A percentile compares a stretch with the other conserved stretches of the same genome.
These are phyloP conservation scores for Deroplatys truncata DNA, from an alignment of 2,888 invertebrate species.

Conservation along the genomic window DNA sequence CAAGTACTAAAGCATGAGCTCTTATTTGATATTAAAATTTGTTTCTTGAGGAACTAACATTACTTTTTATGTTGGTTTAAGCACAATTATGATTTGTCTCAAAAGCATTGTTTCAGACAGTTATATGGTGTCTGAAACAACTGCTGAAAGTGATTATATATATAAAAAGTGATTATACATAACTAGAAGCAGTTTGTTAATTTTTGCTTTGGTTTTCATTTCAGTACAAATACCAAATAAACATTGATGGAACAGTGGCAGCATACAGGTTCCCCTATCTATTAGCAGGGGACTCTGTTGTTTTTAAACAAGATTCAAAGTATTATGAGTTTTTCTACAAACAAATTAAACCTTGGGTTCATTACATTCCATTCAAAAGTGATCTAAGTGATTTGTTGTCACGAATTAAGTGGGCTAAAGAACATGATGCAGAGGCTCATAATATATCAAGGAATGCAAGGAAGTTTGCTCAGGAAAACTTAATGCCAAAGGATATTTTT, in stretches of 20 bases:
- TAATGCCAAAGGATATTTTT: conserved; percentile 78
- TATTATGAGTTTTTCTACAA: conserved; percentile 94
- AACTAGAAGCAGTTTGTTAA: too few species aligned
- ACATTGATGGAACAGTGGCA: conserved; percentile 94
- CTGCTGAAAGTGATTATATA: too few species aligned
- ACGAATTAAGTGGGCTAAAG: conserved; percentile 71
- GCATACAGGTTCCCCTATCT: conserved; percentile 92
- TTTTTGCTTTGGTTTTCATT: conserved; percentile 37
- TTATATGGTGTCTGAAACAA: too few species aligned
- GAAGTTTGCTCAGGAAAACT: conserved; percentile 68
- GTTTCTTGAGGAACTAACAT: too few species aligned
- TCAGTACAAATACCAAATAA: conserved; percentile 93
- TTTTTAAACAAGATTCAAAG: conserved; percentile 89
- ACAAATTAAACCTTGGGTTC: conserved; percentile 66
- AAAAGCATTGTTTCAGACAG: too few species aligned
- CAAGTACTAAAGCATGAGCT: too few species aligned
- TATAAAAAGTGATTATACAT: too few species aligned
- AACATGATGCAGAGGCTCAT: conserved; percentile 64
- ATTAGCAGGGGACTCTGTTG: conserved; percentile 78
- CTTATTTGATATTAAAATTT: too few species aligned
- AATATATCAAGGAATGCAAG: conserved; percentile 64
- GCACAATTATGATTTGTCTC: too few species aligned
- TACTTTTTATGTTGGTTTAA: too few species aligned
- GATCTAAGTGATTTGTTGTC: conserved; percentile 79
- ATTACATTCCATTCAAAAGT: conserved; percentile 77